Conservation (phyloP, 37 sponge, comb jelly and placozoan species). For the Spongia lamella region DNA sequence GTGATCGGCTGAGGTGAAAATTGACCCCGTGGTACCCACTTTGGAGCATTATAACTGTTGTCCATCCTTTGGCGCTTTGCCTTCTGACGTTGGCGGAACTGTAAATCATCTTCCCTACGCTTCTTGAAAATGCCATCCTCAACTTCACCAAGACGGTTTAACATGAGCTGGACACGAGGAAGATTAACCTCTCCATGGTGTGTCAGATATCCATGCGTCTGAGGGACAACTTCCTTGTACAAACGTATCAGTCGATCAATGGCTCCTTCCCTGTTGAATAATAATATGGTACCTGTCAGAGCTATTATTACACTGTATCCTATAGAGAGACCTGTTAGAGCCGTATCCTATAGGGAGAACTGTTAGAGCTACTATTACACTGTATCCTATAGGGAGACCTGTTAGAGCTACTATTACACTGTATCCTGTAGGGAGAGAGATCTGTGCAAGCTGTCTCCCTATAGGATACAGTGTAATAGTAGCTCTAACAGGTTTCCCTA, state of each 20-base stretch:
- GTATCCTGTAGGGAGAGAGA: no score
- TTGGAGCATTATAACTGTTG: constrained; percentile 37
- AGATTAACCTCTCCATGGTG: constrained; percentile 85
- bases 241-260: constrained; percentile 89
- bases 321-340: no score
- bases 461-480: no score
- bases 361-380: no score
- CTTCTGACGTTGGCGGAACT: constrained; percentile 66
- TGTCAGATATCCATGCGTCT: constrained; percentile 86
- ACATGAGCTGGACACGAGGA: constrained; percentile 77
- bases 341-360: no score
- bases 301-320: no score
- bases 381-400: no score
- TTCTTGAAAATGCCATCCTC: constrained; percentile 88
- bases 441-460: no score
- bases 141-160: constrained; percentile 79
- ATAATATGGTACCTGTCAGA: no score
- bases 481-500: no score
- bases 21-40: constrained; percentile 44
- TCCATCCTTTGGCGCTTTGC: constrained; percentile 49
- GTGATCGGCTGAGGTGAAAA: constrained; percentile 53
- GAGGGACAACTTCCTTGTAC: constrained; percentile 89
- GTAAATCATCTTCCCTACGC: constrained; percentile 75
- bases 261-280: constrained; percentile 83
- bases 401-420: no score